A percentile compares a stretch with the other conserved stretches of the same genome.
Conservation (phyloP, 1,140 invertebrate species). For the Nasonia vitripennis region DNA sequence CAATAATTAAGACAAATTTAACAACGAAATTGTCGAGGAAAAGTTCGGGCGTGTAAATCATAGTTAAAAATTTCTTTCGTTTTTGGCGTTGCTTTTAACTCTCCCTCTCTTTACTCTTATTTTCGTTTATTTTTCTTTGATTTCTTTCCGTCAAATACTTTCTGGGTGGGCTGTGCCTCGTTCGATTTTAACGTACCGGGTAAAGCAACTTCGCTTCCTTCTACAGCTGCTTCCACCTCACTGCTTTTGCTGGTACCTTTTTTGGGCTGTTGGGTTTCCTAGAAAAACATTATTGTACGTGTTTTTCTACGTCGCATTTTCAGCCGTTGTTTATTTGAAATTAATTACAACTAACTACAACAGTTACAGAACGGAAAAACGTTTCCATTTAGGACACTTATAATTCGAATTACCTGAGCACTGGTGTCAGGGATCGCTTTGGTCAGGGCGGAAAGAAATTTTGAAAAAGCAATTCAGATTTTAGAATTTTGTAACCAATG, state of each 20-base stretch:
- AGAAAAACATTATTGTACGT: conserved; percentile 32
- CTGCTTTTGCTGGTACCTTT: conserved; percentile 35
- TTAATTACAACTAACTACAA: conserved; percentile 11
- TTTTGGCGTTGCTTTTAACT: conserved; percentile 12
- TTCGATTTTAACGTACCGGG: conserved; percentile 42
- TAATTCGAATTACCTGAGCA: conserved; percentile 43
- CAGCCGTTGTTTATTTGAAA: neutral
- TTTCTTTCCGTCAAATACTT: conserved; percentile 7
- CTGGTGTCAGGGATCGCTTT: conserved; percentile 34
- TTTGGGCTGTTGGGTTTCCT: conserved; percentile 38
- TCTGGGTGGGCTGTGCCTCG: neutral
- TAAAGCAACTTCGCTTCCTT: conserved; percentile 26
- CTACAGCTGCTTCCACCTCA: conserved; percentile 46
- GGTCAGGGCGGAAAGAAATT: conserved; percentile 23
- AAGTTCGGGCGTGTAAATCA: neutral
- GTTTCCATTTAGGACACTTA: neutral
- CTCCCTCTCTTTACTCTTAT: conserved; percentile 2
- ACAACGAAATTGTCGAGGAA: neutral
- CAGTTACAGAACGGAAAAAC: conserved; percentile 3
- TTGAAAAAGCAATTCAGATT: conserved; percentile 34
- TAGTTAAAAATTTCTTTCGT: neutral
- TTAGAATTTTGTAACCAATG: conserved; percentile 24
- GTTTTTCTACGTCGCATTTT: neutral
- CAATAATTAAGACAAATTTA: conserved; percentile 7
- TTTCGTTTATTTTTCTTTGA: neutral